Evolutionary conservation across 2,113 vertebrate species (phyloP), one percentile per base, ranked within the genome.

Genomic region (Misgurnus mizolepis): DNA sequence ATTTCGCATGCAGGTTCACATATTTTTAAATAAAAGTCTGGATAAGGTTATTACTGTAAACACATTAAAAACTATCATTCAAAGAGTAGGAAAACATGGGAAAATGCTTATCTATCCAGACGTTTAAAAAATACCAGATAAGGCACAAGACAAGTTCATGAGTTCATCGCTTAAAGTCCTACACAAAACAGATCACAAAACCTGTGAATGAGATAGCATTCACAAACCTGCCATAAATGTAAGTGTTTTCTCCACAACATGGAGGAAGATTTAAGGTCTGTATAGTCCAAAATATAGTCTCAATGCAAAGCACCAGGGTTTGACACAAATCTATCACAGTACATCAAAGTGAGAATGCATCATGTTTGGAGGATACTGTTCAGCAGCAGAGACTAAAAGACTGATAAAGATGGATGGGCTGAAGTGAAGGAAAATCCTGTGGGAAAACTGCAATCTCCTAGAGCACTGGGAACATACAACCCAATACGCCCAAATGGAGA

Each of bases 351-450:
- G 43, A 15, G 43, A 75, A 14, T 34, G 58, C 22, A 17, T 75
- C 58, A 49, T 6, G 40, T 43, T 75, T 49, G 7, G 12, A 43
- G 41, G 72, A 62, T 47, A 22, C 56, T 62, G 15, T 75, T 75
- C 58, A 34, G 12, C 72, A 47, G 72, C 58, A 62, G 41, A 39
- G 70, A 75, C 72, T 17, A 18, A 41, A 45, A 47, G 49, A 18
- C 56, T 74, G 41, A 73, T 73, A 74, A 74, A 74, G 72, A 75
- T 62, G 41, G 72, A 75, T 75, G 41, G 58, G 47, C 41, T 75
- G 47, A 17, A 62, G 40, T 49, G 27, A 41, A 75, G 41, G 62
- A 47, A 62, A 49, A 5, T 75, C 72, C 58, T 62, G 41, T 22
- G 72, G 72, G 72, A 75, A 73, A 45, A 40, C 11, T 3, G 17